Conservation (phyloP, 2,797 vertebrate genomes). For the Poecilia wingei region DNA sequence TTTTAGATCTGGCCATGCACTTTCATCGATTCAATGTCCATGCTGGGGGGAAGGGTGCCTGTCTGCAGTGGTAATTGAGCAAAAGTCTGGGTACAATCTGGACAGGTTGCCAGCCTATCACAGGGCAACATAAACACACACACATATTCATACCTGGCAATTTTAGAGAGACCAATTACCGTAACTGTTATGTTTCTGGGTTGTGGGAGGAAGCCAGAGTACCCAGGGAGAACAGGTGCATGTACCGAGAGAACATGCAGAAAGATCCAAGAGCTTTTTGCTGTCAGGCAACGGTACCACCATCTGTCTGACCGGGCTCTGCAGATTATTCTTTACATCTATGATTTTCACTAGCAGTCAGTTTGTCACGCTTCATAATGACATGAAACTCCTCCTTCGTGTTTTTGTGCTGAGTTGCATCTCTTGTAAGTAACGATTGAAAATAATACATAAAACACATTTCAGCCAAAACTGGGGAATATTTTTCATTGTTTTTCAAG, state of each 20-base stretch:
- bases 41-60: not conserved
- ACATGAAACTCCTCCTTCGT: not conserved
- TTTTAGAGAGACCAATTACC: not conserved
- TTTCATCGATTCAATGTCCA: not conserved
- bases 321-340: not conserved
- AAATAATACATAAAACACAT: not conserved
- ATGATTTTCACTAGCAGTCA: not conserved
- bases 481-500: not conserved
- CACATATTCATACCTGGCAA: not conserved
- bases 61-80: not conserved
- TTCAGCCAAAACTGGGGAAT: not conserved
- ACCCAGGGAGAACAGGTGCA: not conserved
- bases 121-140: not conserved
- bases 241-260: not conserved
- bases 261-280: not conserved
- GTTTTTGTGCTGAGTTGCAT: not conserved
- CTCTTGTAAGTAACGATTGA: not conserved
- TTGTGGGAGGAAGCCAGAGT: not conserved
- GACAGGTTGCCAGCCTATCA: not conserved
- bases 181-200: not conserved
- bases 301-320: not conserved
- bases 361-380: not conserved
- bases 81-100: not conserved
- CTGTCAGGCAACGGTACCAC: not conserved
- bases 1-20: not conserved